Evolutionary conservation across 1,140 invertebrate genomes (phyloP), one percentile per base, ranked within the genome.

Genomic region (Acromyrmex charruanus): DNA sequence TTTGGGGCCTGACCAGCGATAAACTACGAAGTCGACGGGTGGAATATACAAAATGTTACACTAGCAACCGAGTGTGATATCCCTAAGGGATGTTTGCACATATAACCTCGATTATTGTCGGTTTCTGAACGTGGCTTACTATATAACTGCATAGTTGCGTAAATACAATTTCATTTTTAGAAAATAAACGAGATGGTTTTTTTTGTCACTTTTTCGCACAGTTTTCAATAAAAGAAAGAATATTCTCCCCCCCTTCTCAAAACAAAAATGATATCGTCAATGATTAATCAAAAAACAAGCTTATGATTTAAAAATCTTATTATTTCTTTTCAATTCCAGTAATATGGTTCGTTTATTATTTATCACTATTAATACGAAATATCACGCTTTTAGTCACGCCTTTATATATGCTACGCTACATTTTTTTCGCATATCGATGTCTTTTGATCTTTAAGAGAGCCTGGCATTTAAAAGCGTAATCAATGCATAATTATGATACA

Each of bases 1-100:
- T 82, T 89, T 55, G 44, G 65, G 28, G 58, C 25, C 87, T 72
- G 74, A 44, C 88, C 88, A 65, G 86, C 89, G 85, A 87, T 89
- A 84, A 89, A 89, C 88, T 88, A 63, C 66, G 55, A 77, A 82
- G 72, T 49, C 72, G 77, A 84, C 51, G 59, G 65, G 35, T 69
- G 25, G 25, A 75, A 86, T 80, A 74, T n/a, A 49, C 58, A 63
- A 77, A 39, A 77, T 35, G 75, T 49, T 63, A 25, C 84, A 53
- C 80, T 12, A 44, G 59, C 88, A 80, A 71, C 21, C 58, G 31
- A 44, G 44, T 66, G 84, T 88, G 81, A 85, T 55, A 58, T 74
- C 53, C 61, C 71, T 16, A 25, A 9, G 85, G 89, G 74, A 90
- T 90, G 77, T 90, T 90, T 89, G 85, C 21, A 44, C 72, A 55